phyloP scores from a whole-genome alignment of 2,888 invertebrate species.

The Caprella mutica region DNA sequence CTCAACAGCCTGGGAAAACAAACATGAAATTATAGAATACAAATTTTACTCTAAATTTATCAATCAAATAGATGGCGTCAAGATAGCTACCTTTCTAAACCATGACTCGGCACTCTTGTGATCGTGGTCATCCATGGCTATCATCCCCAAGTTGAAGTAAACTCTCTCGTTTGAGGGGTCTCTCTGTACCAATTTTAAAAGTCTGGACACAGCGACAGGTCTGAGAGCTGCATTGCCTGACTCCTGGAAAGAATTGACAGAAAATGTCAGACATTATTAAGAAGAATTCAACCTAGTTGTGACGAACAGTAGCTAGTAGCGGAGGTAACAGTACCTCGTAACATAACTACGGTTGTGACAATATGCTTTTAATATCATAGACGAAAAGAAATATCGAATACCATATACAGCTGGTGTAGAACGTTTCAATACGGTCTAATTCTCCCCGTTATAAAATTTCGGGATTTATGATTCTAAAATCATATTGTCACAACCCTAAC shows the following conservation, averaged over 20 bases:
- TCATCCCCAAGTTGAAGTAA: slow-evolving; percentile 90
- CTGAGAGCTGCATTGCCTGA: slow-evolving; percentile 38
- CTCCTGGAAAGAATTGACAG: slow-evolving; percentile 19
- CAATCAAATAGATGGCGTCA: slow-evolving; percentile 45
- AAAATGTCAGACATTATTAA: no score
- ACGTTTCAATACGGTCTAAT: no score
- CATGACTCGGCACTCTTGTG: slow-evolving; percentile 77
- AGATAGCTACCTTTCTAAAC: slow-evolving; percentile 67
- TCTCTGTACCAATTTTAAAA: slow-evolving; percentile 60
- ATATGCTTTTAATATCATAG: no score
- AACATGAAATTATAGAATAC: not conserved
- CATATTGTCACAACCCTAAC: no score
- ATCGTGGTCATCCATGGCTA: slow-evolving; percentile 89
- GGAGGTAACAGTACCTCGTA: no score
- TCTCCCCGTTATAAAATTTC: no score
- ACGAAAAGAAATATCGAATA: no score
- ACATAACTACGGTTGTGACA: no score
- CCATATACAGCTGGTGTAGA: no score
- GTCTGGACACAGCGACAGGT: slow-evolving; percentile 57
- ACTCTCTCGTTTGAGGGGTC: slow-evolving; percentile 63
- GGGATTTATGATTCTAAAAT: no score
- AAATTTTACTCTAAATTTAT: slow-evolving; percentile 19
- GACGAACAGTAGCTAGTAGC: no score
- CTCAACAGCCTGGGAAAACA: slow-evolving; percentile 36
- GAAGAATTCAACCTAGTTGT: no score